Base-by-base conservation (phyloP, 2,113 vertebrate genomes). In the Eubucco bourcierii region DNA sequence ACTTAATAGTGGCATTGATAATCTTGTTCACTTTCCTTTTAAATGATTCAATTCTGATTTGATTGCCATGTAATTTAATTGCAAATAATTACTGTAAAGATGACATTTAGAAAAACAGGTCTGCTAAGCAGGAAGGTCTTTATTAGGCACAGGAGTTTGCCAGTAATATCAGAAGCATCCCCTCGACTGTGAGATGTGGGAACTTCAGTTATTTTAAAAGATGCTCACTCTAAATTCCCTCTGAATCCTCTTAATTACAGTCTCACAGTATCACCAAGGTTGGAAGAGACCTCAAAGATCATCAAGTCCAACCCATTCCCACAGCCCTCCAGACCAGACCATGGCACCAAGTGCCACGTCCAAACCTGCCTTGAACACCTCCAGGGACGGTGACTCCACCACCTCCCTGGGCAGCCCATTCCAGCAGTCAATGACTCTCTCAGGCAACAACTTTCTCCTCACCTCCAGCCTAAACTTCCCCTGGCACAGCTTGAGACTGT, bases 51-150 rank as follows among this genome's bases (percentile, higher is more conserved):
- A 97, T 98, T 98, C 97, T 97, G 97, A 98, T 98, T 98, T 98
- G 98, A 98, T 98, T 98, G 98, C 96, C 95, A 96, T 97, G 97
- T 97, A 98, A 98, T 98, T 97, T 98, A 97, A 98, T 98, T 98
- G 97, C 96, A 97, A 97, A 98, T 98, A 98, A 98, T 98, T 97
- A 98, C 97, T 97, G 94, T 98, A 98, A 98, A 98, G 97, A 98
- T 96, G 89, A 97, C 95, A 97, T 95, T 93, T 96, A 97, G 97
- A 97, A 97, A 98, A 98, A 91, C 91, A 95, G 94, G 81, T 95
- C 94, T 95, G 89, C 91, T 95, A 83, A 67, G 92, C 68, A 95
- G 93, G 90, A 93, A 96, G 92, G 90, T 97, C 95, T 97, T 96
- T 95, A 97, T 97, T 97, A 97, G 92, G 95, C 73, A 90, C 58